phyloP scores from a whole-genome alignment of 2,888 invertebrate species.

The Andrena camellia region DNA sequence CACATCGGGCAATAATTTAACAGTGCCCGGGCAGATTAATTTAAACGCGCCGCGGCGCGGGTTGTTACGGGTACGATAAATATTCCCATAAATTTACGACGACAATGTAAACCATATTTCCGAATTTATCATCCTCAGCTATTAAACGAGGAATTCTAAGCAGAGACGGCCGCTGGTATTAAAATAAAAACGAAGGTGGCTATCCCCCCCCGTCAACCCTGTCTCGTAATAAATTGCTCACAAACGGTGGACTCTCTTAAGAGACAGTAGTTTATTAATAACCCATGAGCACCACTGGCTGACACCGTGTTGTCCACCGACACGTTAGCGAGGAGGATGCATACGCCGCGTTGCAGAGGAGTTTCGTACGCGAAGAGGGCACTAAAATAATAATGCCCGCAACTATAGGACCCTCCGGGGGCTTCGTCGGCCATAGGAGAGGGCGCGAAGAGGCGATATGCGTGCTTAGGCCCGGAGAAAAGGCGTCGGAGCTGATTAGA shows the following conservation, averaged over 20 bases:
- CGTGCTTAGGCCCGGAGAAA: slow-evolving; percentile 71
- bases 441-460: slow-evolving; percentile 66
- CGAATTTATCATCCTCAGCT: slow-evolving; percentile 54
- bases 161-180: slow-evolving; percentile 1
- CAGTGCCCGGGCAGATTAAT: slow-evolving; percentile 55
- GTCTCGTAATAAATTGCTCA: slow-evolving; percentile 4
- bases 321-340: slow-evolving; percentile 54
- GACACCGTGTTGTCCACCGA: slow-evolving; percentile 59
- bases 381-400: slow-evolving; percentile 77
- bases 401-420: slow-evolving; percentile 55
- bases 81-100: slow-evolving; percentile 50
- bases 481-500: slow-evolving; percentile 80
- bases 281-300: slow-evolving; percentile 62
- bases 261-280: slow-evolving; percentile 21
- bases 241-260: not conserved
- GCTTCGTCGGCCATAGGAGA: slow-evolving; percentile 43
- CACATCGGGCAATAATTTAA: slow-evolving; percentile 58
- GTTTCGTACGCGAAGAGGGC: slow-evolving; percentile 70
- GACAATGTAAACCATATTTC: slow-evolving; percentile 54
- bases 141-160: slow-evolving; percentile 37
- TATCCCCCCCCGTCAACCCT: not conserved
- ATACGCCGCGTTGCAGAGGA: slow-evolving; percentile 52
- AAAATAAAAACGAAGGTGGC: slow-evolving; percentile 43
- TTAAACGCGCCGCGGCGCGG: slow-evolving; percentile 42
- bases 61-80: slow-evolving; percentile 63